A percentile compares a stretch with the other conserved stretches of the same genome.
phyloP scores from a whole-genome alignment of 2,888 invertebrate species.

The Sarcophaga subvicina region DNA sequence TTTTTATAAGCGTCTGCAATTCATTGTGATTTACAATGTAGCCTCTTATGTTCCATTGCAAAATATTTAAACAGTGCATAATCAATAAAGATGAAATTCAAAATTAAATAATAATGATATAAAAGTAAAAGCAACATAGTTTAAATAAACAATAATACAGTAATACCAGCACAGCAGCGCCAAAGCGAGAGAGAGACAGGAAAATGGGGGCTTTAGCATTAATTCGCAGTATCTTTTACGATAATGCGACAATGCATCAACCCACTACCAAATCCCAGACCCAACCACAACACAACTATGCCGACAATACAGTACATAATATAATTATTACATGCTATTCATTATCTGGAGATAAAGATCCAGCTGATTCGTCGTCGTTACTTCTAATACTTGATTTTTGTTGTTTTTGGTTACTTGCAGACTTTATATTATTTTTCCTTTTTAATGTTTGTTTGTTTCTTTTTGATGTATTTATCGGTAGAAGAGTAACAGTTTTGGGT shows the following conservation, averaged over 20 bases:
- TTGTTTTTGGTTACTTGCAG: neutral
- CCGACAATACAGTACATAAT: neutral
- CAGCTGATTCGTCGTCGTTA: slow-evolving; percentile 9
- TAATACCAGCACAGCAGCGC: neutral
- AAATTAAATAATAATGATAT: neutral
- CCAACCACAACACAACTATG: neutral
- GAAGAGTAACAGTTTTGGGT: neutral
- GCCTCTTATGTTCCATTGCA: slow-evolving; percentile 61
- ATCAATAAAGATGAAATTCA: neutral
- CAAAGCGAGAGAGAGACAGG: neutral
- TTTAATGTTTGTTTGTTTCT: slow-evolving; percentile 30
- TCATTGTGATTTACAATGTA: slow-evolving; percentile 45
- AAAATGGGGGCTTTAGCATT: neutral
- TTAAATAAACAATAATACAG: neutral
- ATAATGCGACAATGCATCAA: no score
- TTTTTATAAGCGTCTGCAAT: slow-evolving; percentile 40
- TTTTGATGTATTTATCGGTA: slow-evolving; percentile 34
- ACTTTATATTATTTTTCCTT: slow-evolving; percentile 7
- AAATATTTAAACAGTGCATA: slow-evolving; percentile 29
- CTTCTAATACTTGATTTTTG: neutral
- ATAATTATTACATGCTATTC: neutral
- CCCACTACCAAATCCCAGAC: no score
- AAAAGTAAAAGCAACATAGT: neutral
- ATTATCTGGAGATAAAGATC: slow-evolving; percentile 9
- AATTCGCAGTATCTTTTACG: no score